Conservation (phyloP, 2,797 vertebrate genomes). For the Clangula hyemalis region DNA sequence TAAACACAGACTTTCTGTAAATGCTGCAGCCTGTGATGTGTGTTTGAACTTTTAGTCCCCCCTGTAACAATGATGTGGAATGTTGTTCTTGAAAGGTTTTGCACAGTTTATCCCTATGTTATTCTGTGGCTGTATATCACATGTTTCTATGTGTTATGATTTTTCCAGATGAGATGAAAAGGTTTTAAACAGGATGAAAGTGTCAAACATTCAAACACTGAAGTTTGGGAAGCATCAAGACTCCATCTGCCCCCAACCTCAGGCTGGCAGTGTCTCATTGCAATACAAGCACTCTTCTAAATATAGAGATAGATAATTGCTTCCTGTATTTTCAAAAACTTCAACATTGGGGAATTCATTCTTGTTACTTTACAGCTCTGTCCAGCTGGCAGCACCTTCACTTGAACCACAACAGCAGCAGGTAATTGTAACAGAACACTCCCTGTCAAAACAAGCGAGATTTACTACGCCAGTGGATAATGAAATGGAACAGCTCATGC, state of each 20-base stretch:
- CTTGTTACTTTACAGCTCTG: slow-evolving; percentile 44
- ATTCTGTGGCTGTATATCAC: neutral
- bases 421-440: slow-evolving; percentile 62
- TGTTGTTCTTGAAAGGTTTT: neutral
- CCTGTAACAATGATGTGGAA: neutral
- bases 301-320: slow-evolving; percentile 53
- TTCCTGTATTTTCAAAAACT: slow-evolving; percentile 48
- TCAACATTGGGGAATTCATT: slow-evolving; percentile 34
- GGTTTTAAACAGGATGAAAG: neutral
- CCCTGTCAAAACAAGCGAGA: slow-evolving; percentile 54
- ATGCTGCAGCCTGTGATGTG: neutral
- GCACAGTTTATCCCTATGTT: neutral
- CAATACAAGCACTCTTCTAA: neutral
- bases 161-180: neutral
- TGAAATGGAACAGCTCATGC: slow-evolving; percentile 49
- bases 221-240: slow-evolving; percentile 23
- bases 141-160: neutral
- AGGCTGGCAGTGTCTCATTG: neutral
- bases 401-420: slow-evolving; percentile 59
- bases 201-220: neutral
- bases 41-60: neutral
- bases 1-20: neutral
- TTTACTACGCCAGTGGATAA: slow-evolving; percentile 6
- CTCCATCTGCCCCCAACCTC: neutral
- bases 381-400: slow-evolving; percentile 68